A percentile compares a stretch with the other conserved stretches of the same genome.
Conservation (phyloP, 1,140 invertebrate species). For the Protaetia brevitarsis region DNA sequence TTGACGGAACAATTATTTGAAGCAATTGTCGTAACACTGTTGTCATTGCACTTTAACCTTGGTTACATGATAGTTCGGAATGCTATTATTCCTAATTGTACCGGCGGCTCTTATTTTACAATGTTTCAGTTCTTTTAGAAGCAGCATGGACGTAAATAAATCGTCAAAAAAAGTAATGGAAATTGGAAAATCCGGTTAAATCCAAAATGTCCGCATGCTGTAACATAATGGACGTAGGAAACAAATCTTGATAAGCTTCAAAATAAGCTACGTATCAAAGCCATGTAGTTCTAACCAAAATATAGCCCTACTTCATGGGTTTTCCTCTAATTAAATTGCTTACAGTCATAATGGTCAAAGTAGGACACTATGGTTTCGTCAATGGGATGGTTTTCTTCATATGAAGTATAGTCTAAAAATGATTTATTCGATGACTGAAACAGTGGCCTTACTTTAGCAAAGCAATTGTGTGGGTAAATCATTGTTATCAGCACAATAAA, state of each 20-base stretch:
- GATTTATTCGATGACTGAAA: no score
- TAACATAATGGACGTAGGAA: not conserved
- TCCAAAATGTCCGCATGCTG: not conserved
- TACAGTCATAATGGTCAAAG: no score
- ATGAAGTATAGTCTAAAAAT: no score
- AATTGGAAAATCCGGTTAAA: slow-evolving; percentile 10
- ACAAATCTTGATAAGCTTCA: slow-evolving; percentile 30
- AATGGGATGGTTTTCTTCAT: no score
- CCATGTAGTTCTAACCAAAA: slow-evolving; percentile 19
- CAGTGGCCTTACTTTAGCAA: no score
- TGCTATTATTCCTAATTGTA: slow-evolving; percentile 31
- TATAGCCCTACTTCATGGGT: slow-evolving; percentile 5
- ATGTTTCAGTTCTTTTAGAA: slow-evolving; percentile 27
- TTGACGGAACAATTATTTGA: slow-evolving; percentile 27
- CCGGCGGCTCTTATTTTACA: slow-evolving; percentile 28
- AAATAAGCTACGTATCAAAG: slow-evolving; percentile 22
- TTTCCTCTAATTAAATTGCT: no score
- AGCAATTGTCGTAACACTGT: no score
- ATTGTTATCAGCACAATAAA: slow-evolving; percentile 37
- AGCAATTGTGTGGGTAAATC: no score
- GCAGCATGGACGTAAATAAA: slow-evolving; percentile 32
- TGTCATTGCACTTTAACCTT: slow-evolving; percentile 36
- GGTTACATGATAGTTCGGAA: slow-evolving; percentile 19
- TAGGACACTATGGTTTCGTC: no score
- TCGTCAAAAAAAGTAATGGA: slow-evolving; percentile 40